phyloP scores from a whole-genome alignment of 2,113 vertebrate species.

The Mesoclemmys tuberculata region DNA sequence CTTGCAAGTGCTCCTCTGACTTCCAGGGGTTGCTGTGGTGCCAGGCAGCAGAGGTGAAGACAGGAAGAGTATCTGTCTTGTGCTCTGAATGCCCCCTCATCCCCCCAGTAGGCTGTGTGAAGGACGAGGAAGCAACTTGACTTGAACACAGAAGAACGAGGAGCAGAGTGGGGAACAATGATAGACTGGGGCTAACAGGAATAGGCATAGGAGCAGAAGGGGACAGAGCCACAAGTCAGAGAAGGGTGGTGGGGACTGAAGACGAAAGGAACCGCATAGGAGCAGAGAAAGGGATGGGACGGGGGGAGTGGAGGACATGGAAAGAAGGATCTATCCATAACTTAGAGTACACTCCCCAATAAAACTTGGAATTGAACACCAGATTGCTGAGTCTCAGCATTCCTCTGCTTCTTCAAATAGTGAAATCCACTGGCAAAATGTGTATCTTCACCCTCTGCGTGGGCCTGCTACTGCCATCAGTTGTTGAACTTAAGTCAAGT shows the following conservation, averaged over 20 bases:
- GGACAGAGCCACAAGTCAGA: not conserved
- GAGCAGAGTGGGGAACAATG: not conserved
- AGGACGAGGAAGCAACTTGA: not conserved
- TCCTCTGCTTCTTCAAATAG: slow-evolving; percentile 1
- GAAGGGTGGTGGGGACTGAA: not conserved
- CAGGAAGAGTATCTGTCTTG: not conserved
- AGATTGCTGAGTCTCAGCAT: not conserved
- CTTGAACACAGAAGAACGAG: not conserved
- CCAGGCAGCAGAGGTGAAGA: not conserved
- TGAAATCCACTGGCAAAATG: not conserved
- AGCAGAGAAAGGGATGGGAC: not conserved
- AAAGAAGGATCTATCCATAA: not conserved
- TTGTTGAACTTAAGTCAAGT: not conserved
- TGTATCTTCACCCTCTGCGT: not conserved
- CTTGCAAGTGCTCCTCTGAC: not conserved
- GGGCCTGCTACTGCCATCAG: not conserved
- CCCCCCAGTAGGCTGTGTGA: accelerated
- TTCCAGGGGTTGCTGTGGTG: not conserved
- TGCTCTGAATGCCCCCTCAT: not conserved
- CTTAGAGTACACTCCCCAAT: not conserved
- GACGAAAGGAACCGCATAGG: accelerated
- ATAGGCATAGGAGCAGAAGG: not conserved
- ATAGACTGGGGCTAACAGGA: not conserved
- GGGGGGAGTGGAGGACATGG: not conserved
- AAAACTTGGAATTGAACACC: not conserved